Evolutionary conservation across 1,140 invertebrate species (phyloP).

Genomic region (Scaptodrosophila lebanonensis): DNA sequence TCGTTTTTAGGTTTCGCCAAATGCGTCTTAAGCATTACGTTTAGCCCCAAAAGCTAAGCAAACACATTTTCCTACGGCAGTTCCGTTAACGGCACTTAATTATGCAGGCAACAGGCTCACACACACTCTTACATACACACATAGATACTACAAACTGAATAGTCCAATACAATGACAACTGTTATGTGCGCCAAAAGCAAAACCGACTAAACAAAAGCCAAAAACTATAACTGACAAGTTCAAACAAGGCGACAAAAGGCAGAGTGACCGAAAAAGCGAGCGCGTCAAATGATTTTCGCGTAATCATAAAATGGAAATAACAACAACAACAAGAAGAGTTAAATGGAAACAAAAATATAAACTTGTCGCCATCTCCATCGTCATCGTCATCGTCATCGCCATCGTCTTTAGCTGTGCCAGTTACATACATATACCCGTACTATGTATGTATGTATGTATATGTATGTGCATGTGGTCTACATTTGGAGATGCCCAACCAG

Average conservation of each 20-base stretch:
- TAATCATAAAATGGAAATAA: constrained; percentile 52
- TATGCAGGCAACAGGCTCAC: too few relatives aligned
- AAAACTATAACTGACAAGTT: constrained; percentile 12
- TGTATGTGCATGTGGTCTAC: too few relatives aligned
- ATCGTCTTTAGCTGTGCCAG: constrained; percentile 47
- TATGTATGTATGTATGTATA: too few relatives aligned
- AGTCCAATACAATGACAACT: too few relatives aligned
- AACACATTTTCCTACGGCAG: constrained; percentile 61
- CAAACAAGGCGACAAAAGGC: constrained; percentile 23
- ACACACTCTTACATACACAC: too few relatives aligned
- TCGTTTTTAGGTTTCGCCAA: constrained; percentile 13
- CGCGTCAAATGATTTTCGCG: constrained; percentile 55
- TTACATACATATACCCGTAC: constrained; percentile 66
- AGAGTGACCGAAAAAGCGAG: constrained; percentile 9
- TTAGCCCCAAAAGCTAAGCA: too few relatives aligned
- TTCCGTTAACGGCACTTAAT: constrained; percentile 72
- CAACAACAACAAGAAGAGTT: neutral
- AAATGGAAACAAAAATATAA: constrained; percentile 14
- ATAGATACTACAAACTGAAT: constrained; percentile 18
- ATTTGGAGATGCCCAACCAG: constrained; percentile 48
- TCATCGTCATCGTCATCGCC: constrained; percentile 7
- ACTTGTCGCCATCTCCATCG: constrained; percentile 8
- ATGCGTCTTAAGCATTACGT: constrained; percentile 41
- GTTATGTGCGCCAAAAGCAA: constrained; percentile 30
- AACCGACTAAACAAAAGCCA: constrained; percentile 12